These are phyloP conservation scores for Tokudaia tokunoshimensis DNA, from an alignment of 2,797 vertebrate genomes.

Conservation along the genomic window DNA sequence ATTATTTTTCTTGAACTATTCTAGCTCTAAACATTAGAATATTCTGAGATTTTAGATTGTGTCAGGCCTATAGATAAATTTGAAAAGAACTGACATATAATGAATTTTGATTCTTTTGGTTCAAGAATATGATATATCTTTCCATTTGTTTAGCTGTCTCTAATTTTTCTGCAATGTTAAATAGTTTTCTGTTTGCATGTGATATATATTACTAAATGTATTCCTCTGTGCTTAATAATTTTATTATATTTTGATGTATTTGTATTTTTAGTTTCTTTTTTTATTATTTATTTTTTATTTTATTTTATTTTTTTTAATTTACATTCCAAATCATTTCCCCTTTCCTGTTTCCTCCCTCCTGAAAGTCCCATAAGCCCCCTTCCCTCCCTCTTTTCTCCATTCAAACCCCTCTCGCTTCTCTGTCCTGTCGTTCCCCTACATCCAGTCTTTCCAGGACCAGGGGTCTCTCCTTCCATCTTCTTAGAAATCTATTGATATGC, in stretches of 20 bases:
- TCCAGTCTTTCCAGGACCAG: too few relatives aligned
- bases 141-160: neutral
- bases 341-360: too few relatives aligned
- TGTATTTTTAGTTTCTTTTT: neutral
- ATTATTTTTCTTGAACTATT: neutral
- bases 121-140: neutral
- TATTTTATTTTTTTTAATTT: too few relatives aligned
- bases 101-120: neutral
- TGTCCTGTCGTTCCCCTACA: too few relatives aligned
- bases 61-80: neutral
- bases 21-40: neutral
- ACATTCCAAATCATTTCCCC: too few relatives aligned
- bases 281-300: too few relatives aligned
- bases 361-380: too few relatives aligned
- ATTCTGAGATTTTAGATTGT: conserved; percentile 1
- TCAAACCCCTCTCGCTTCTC: too few relatives aligned
- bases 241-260: conserved; percentile 12
- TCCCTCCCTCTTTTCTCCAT: too few relatives aligned
- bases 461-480: too few relatives aligned
- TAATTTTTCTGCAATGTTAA: conserved; percentile 28
- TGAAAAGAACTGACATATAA: neutral
- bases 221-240: neutral
- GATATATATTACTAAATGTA: neutral
- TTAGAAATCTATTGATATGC: too few relatives aligned
- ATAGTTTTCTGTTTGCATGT: neutral